Evolutionary conservation across 2,888 invertebrate species (phyloP), one percentile per base, ranked within the genome.

Genomic region (Loripinus fragilis): DNA sequence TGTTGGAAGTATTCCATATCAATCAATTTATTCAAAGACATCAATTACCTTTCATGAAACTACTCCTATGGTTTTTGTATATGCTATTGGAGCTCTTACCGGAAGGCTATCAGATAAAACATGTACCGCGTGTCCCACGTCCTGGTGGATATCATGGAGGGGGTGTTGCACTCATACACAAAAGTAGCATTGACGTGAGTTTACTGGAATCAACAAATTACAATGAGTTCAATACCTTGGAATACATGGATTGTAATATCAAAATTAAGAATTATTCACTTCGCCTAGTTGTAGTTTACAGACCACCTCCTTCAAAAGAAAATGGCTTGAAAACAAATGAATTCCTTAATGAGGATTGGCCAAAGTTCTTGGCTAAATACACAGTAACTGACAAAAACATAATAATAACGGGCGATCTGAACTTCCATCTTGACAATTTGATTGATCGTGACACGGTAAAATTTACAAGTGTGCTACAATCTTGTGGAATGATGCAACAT

Each of bases 21-120:
- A n/a, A n/a, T n/a, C n/a, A n/a, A n/a, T n/a, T n/a, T n/a, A n/a
- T n/a, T n/a, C n/a, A n/a, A n/a, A n/a, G n/a, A n/a, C n/a, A n/a
- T n/a, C n/a, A n/a, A n/a, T n/a, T n/a, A n/a, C n/a, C n/a, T n/a
- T n/a, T n/a, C n/a, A n/a, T n/a, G n/a, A n/a, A n/a, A n/a, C n/a
- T n/a, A n/a, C n/a, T n/a, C n/a, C n/a, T n/a, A n/a, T n/a, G n/a
- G n/a, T n/a, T n/a, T n/a, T n/a, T n/a, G n/a, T n/a, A n/a, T n/a
- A n/a, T n/a, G n/a, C 33, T 70, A 30, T 48, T 69, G 8, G 75
- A 75, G 69, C 75, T 75, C 2, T 42, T 75, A 45, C 75, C 70
- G 0, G 8, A 3, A 35, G 74, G 69, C 42, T 74, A 74, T 42
- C 28, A 33, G 38, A 60, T 69, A 25, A 69, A 69, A 64, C 75